Evolutionary conservation across 2,888 invertebrate genomes (phyloP).

Genomic region (Horisme vitalbata): DNA sequence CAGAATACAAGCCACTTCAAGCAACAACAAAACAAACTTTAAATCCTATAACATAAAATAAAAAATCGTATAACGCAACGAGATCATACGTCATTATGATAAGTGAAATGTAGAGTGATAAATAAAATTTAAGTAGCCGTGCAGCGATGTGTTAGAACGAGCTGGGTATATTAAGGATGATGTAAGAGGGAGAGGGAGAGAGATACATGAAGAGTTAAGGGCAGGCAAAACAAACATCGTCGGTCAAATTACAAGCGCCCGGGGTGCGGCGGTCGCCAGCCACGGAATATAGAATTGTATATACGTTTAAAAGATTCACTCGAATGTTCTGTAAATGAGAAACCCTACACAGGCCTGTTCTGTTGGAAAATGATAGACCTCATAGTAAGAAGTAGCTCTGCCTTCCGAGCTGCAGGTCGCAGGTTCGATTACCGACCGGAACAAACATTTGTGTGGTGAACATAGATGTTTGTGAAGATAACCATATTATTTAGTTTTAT

Average conservation of each 20-base stretch:
- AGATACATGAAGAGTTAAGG: constrained; percentile 19
- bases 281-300: not conserved
- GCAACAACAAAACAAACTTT: constrained; percentile 8
- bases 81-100: constrained; percentile 15
- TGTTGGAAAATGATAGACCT: too few species aligned
- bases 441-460: too few species aligned
- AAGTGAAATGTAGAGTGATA: constrained; percentile 26
- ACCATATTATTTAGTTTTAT: too few species aligned
- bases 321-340: too few species aligned
- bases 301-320: not conserved
- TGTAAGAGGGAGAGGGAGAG: not conserved
- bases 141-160: not conserved
- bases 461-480: too few species aligned
- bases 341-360: too few species aligned
- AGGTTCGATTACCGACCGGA: too few species aligned
- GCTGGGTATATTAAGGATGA: not conserved
- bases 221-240: constrained; percentile 32
- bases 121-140: constrained; percentile 25
- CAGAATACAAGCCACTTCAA: not conserved
- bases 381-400: too few species aligned
- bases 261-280: constrained; percentile 19
- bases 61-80: constrained; percentile 10
- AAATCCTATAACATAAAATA: constrained; percentile 9
- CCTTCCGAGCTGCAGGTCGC: too few species aligned
- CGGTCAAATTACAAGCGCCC: constrained; percentile 28